Evolutionary conservation across 2,113 vertebrate genomes (phyloP), one percentile per base, ranked within the genome.

Genomic region (Eptesicus fuscus): DNA sequence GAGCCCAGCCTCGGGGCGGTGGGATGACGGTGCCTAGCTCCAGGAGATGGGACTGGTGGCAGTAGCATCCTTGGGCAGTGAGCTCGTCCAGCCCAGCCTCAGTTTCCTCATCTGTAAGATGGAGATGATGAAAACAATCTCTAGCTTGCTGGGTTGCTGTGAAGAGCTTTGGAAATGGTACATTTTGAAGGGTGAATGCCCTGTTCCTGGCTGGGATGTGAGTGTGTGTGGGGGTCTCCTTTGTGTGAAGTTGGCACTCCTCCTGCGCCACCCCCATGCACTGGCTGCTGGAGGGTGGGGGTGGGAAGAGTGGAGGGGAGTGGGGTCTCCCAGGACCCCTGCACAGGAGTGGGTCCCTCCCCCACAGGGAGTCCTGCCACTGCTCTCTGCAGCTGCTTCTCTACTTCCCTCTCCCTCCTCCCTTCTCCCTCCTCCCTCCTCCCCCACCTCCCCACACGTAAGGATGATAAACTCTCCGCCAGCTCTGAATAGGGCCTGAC

Each of bases 401-500:
- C 69, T 32, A 42, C 22, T 12, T 32, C 14, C 17, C 82, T 59
- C 7, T 23, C n/a, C 14, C 32, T 8, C 11, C 28, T 7, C 71
- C 59, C 5, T 32, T 3, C 49, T 47, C 2, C 47, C 47, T 12
- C 49, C 23, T 11, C 7, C 30, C 59, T 28, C 10, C 69, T 82
- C 78, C 69, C 76, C 59, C 12, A 25, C 32, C 61, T 51, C 49
- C 44, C 74, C 23, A 53, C 83, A 49, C 6, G 9, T 77, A 74
- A 93, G 88, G 84, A 32, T 89, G 87, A 96, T 97, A 83, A 93
- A 86, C 80, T 80, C 35, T 35, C 90, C 59, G 70, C 83, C 92
- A 70, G 90, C 94, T 94, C 83, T 6, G 42, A 96, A 95, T 90
- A 95, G 95, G 90, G 91, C 94, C 96, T 98, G 97, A 98, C 97